A percentile compares a stretch with the other conserved stretches of the same genome.
Conservation (phyloP, 2,888 invertebrate species). For the Clostera curtula region DNA sequence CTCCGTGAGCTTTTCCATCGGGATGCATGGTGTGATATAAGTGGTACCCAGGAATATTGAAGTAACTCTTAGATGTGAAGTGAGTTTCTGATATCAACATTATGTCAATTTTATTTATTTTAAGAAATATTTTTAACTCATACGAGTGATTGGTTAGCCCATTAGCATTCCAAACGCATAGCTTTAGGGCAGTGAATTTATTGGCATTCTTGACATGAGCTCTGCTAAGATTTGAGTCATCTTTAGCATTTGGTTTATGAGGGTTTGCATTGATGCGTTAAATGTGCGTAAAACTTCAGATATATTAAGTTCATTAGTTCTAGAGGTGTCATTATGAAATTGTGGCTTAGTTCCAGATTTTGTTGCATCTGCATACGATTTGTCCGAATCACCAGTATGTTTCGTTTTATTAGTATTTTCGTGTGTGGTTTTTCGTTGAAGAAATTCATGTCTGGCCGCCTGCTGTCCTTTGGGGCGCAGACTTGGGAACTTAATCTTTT, state of each 20-base stretch:
- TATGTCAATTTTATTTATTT: background rate
- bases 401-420: too few species aligned
- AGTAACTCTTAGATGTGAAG: background rate
- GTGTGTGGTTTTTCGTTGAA: too few species aligned
- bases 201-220: background rate
- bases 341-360: too few species aligned
- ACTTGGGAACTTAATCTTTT: background rate
- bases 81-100: background rate
- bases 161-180: background rate
- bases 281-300: background rate
- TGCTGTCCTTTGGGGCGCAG: background rate
- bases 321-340: background rate
- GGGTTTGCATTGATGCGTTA: background rate
- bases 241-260: background rate
- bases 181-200: background rate
- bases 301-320: background rate
- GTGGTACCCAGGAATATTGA: background rate
- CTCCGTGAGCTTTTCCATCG: background rate
- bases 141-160: background rate
- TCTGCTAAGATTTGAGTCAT: background rate
- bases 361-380: too few species aligned
- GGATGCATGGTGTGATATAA: background rate
- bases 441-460: background rate
- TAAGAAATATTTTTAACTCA: background rate
- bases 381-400: too few species aligned